Percentiles rank a stretch among this genome's conserved stretches.
Evolutionary conservation across 2,113 vertebrate species (phyloP).

Genomic region (Aegithalos caudatus): DNA sequence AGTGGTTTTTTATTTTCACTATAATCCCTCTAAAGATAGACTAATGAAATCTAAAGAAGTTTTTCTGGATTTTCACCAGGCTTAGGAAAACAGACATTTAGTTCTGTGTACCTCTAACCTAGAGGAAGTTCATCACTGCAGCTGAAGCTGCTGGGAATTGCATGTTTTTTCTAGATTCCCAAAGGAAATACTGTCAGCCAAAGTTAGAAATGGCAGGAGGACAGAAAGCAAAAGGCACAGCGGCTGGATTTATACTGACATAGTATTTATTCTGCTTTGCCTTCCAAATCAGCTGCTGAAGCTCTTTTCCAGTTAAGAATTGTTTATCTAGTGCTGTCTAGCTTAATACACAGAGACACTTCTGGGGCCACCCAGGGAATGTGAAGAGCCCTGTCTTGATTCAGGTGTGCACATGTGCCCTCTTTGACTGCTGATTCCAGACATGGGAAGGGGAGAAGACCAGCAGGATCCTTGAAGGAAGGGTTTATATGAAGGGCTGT

Average conservation of each 20-base stretch:
- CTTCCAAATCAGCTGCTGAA: neutral
- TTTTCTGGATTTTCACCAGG: neutral
- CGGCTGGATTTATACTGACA: neutral
- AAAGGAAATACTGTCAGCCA: conserved; percentile 42
- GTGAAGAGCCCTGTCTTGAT: neutral
- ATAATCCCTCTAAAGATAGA: neutral
- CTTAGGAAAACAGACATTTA: neutral
- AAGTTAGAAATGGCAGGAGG: conserved; percentile 24
- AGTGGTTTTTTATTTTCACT: neutral
- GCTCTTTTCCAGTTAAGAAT: neutral
- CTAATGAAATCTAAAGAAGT: neutral
- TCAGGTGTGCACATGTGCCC: neutral
- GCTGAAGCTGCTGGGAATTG: conserved; percentile 48
- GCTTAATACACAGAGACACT: neutral
- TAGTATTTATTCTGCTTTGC: neutral
- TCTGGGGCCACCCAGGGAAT: neutral
- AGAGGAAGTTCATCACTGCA: conserved; percentile 13
- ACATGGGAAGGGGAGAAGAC: neutral
- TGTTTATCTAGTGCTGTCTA: neutral
- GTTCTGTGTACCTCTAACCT: neutral
- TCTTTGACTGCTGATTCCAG: neutral
- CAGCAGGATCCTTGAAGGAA: neutral
- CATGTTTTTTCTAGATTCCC: conserved; percentile 30
- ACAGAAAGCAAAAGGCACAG: conserved; percentile 15
- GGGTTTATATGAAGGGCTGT: neutral